A percentile compares a stretch with the other conserved stretches of the same genome.
Conservation (phyloP, 2,113 vertebrate genomes). For the Noctilio leporinus region DNA sequence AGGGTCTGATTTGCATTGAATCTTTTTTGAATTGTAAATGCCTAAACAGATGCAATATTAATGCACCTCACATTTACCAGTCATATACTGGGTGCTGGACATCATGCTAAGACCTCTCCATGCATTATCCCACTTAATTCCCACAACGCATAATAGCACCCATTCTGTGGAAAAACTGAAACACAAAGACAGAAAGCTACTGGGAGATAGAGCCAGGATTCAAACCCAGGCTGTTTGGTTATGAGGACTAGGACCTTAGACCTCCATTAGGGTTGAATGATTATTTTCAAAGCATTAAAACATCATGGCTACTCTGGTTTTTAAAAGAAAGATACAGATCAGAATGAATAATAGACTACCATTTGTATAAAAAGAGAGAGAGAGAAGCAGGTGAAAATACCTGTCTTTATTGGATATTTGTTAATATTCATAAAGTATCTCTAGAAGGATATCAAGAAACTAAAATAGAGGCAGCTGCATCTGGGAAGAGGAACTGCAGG, state of each 20-base stretch:
- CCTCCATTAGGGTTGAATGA: not conserved
- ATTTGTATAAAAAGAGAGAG: not conserved
- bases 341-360: not conserved
- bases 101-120: not conserved
- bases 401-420: not conserved
- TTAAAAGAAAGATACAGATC: not conserved
- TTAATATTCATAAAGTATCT: not conserved
- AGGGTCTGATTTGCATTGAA: not conserved
- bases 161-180: too few relatives aligned
- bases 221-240: not conserved
- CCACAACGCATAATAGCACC: too few relatives aligned
- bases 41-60: not conserved
- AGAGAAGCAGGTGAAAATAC: not conserved
- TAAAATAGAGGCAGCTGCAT: not conserved
- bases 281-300: not conserved
- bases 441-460: not conserved
- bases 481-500: not conserved
- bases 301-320: not conserved
- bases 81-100: not conserved
- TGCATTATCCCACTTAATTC: too few relatives aligned
- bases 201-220: not conserved
- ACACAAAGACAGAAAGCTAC: too few relatives aligned
- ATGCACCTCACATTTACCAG: not conserved
- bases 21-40: not conserved
- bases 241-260: not conserved